Conservation (phyloP, 2,797 vertebrate species). For the Paramormyrops hopkinsi region DNA sequence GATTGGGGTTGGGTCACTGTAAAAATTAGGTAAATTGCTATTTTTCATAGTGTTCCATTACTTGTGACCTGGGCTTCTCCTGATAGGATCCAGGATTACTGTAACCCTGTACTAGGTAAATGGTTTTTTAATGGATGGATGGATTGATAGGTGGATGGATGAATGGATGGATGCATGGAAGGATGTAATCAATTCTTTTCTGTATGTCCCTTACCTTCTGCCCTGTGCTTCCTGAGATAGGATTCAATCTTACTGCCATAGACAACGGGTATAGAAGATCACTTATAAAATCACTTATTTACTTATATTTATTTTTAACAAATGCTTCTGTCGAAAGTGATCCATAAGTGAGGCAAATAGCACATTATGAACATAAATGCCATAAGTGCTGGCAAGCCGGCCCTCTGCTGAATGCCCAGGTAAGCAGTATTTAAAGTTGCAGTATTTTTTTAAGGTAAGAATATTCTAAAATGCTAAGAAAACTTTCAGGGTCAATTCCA, state of each 20-base stretch:
- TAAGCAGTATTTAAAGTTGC: background rate
- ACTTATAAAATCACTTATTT: background rate
- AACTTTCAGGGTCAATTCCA: conserved; percentile 16
- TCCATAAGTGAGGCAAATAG: background rate
- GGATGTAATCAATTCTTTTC: background rate
- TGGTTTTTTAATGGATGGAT: background rate
- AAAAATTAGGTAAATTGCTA: background rate
- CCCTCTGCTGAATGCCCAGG: background rate
- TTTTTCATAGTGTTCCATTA: background rate
- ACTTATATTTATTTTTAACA: background rate
- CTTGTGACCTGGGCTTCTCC: background rate
- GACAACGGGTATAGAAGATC: background rate
- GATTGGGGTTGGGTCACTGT: background rate
- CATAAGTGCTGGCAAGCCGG: background rate
- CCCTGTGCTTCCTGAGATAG: background rate
- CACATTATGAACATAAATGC: background rate
- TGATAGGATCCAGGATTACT: background rate
- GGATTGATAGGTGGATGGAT: background rate
- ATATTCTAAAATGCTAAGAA: background rate
- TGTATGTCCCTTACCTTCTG: background rate
- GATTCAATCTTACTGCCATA: background rate
- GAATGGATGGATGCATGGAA: background rate
- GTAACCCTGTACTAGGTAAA: background rate
- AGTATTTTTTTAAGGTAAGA: background rate
- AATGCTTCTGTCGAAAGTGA: background rate